phyloP scores from a whole-genome alignment of 2,888 invertebrate species.

The Cloeon dipterum region DNA sequence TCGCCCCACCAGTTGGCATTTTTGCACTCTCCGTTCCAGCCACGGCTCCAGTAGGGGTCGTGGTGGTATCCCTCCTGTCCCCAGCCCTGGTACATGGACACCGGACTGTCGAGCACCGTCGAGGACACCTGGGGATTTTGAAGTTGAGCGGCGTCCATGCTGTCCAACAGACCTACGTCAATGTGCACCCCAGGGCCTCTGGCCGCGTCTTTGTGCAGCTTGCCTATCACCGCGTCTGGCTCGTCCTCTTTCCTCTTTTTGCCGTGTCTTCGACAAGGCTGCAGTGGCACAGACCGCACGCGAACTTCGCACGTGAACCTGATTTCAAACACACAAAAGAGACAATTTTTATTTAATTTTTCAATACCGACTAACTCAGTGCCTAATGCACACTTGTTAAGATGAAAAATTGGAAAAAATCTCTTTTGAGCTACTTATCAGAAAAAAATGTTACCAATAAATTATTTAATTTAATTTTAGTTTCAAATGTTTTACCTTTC shows the following conservation, averaged over 20 bases:
- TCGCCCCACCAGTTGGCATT: conserved; percentile 21
- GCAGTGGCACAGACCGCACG: conserved; percentile 60
- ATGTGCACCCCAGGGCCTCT: conserved; percentile 23
- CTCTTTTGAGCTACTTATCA: no score
- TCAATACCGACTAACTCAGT: no score
- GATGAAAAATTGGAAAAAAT: no score
- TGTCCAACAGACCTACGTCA: conserved; percentile 49
- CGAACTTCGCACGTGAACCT: conserved; percentile 75
- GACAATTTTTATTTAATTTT: no score
- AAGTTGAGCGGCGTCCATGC: conserved; percentile 50
- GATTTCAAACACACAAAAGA: no score
- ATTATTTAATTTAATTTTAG: no score
- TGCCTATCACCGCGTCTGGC: conserved; percentile 22
- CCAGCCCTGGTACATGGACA: conserved; percentile 21
- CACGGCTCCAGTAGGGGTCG: conserved; percentile 4
- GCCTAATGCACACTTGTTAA: no score
- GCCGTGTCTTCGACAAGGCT: conserved; percentile 50
- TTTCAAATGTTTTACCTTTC: no score
- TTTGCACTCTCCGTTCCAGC: conserved; percentile 1
- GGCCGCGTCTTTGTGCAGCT: conserved; percentile 12
- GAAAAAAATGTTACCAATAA: no score
- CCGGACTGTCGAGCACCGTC: conserved; percentile 43
- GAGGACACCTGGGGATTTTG: conserved; percentile 53
- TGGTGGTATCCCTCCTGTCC: conserved; percentile 13
- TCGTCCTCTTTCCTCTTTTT: conserved; percentile 57